Evolutionary conservation across 2,888 invertebrate species (phyloP), one percentile per base, ranked within the genome.

Genomic region (Eledone cirrhosa): DNA sequence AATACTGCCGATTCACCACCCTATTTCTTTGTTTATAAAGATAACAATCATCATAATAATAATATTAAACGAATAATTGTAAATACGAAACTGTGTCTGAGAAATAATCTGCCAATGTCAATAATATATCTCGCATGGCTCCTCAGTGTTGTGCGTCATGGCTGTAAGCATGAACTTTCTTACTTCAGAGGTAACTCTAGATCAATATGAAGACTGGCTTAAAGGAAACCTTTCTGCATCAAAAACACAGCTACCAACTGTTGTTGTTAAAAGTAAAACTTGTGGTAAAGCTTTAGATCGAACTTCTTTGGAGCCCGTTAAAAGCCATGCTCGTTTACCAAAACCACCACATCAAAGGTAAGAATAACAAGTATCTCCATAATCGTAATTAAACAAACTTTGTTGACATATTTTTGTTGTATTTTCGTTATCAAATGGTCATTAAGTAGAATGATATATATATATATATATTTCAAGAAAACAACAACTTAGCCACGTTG

Each of bases 201-300:
- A 72, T 11, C 72, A 72, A 0, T 72, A 72, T 22, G 41, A 33
- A 19, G 33, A 72, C 31, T 72, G 72, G 72, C n/a, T 72, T 13
- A 72, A 72, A 4, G 41, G 41, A 41, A 41, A 41, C 41, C n/a
- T n/a, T 72, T 33, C 33, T 8, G n/a, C 29, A 41, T 41, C 72
- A 11, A 72, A 31, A 1, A 41, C 41, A 22, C n/a, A 72, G 41
- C 5, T 72, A 8, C 5, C 16, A 13, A 13, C 41, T 14, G 27
- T 72, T 22, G 27, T 72, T 22, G 33, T 41, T 8, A 72, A 41
- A 33, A 72, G 72, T 72, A 72, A 72, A 72, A 72, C 72, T 8
- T 22, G 33, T 5, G 72, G 72, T 2, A 72, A 72, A 72, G 72
- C 22, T 16, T 29, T 72, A 24, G n/a, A 31, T 41, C 22, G 41